These are phyloP conservation scores for Hirtodrosophila duncani DNA, from an alignment of 2,888 invertebrate species.

Conservation along the genomic window DNA sequence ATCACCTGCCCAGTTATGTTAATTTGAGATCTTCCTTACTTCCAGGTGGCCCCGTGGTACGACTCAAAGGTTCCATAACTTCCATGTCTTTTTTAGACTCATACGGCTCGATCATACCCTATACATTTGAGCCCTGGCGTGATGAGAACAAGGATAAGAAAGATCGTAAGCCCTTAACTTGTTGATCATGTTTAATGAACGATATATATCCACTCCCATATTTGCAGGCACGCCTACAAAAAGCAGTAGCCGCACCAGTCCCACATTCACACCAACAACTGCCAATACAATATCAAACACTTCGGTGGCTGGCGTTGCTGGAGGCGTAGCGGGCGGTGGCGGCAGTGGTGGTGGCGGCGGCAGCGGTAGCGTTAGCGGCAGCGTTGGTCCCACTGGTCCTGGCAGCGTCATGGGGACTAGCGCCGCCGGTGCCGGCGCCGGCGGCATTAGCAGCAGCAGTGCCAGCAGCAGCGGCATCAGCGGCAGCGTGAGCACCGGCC, in stretches of 20 bases:
- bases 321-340: conserved; percentile 24
- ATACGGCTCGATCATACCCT: conserved; percentile 93
- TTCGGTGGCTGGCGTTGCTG: conserved; percentile 53
- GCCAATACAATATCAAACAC: conserved; percentile 76
- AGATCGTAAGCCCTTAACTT: conserved; percentile 74
- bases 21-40: conserved; percentile 50
- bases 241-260: conserved; percentile 87
- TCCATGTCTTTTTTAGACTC: conserved; percentile 97
- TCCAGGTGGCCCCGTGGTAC: conserved; percentile 95
- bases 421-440: conserved; percentile 8
- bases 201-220: too few relatives aligned
- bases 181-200: too few relatives aligned
- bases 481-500: conserved; percentile 77
- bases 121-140: conserved; percentile 94
- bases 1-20: too few relatives aligned
- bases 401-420: conserved; percentile 4
- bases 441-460: conserved; percentile 59
- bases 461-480: conserved; percentile 72
- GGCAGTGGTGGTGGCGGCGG: conserved; percentile 8
- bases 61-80: conserved; percentile 96
- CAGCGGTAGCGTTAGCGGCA: conserved; percentile 1
- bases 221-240: conserved; percentile 83
- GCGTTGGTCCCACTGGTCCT: background rate
- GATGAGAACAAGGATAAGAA: conserved; percentile 84
- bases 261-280: conserved; percentile 81